Evolutionary conservation across 2,888 invertebrate genomes (phyloP), one percentile per base, ranked within the genome.

Genomic region (Euplexia lucipara): DNA sequence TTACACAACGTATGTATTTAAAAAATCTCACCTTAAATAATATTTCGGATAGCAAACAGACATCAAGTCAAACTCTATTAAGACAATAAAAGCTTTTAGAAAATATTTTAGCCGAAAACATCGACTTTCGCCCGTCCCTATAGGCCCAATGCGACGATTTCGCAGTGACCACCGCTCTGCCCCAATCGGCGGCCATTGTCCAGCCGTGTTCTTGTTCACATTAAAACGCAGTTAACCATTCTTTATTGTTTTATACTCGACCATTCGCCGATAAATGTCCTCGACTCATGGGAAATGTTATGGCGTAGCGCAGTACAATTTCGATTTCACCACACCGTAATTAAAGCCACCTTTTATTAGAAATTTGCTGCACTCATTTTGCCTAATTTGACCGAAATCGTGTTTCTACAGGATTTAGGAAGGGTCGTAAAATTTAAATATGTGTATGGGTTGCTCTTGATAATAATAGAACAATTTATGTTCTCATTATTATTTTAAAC

Each of bases 221-320:
- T 95, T 94, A 95, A 94, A 95, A 92, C 89, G 91, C 95, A 91
- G 92, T 95, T 95, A 94, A 92, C 91, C 92, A 92, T 94, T 94
- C 94, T 95, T 95, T 95, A 95, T 95, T 95, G 94, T 95, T 95
- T 94, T 91, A 95, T 93, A 91, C 91, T 87, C 88, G 86, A 83
- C 86, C 84, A 86, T 83, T 88, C 82, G 82, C 92, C 92, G 90
- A 93, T 94, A 94, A 94, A 93, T 91, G 94, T 92, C 90, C 91
- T 85, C 89, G 88, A 84, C 91, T 90, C 91, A 91, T 93, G 93
- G 93, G 92, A 93, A 93, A 92, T 88, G 87, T 88, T 88, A 85
- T 83, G 73, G 85, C 77, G 69, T 79, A 79, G 83, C 77, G 75
- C 82, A 79, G 79, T 83, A 86, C 84, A 87, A 88, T 88, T 89